phyloP scores from a whole-genome alignment of 2,888 invertebrate genomes.

The Drosophila siamana region DNA sequence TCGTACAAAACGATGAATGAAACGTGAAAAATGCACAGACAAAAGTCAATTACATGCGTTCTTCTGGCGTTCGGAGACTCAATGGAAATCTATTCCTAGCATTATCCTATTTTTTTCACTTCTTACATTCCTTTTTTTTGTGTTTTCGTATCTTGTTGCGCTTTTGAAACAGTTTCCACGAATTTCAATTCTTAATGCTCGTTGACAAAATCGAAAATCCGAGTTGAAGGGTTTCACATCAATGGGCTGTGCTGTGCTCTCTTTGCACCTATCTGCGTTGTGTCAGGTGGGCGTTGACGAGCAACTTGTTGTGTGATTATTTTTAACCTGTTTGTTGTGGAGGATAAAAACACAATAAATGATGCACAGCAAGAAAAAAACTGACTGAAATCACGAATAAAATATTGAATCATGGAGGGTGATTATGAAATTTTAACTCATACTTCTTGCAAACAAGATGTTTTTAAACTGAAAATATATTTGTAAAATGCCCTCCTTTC shows the following conservation, averaged over 20 bases:
- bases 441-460: too few relatives aligned
- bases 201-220: constrained; percentile 31
- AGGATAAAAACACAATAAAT: not conserved
- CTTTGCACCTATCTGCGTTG: constrained; percentile 14
- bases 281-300: constrained; percentile 52
- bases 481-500: not conserved
- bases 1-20: constrained; percentile 59
- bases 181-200: constrained; percentile 42
- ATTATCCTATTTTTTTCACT: constrained; percentile 59
- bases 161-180: constrained; percentile 71
- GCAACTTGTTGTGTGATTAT: not conserved
- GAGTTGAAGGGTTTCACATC: constrained; percentile 63
- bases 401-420: too few relatives aligned
- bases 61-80: constrained; percentile 47
- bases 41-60: constrained; percentile 83
- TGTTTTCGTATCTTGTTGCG: constrained; percentile 65
- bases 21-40: constrained; percentile 53
- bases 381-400: too few relatives aligned
- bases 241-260: not conserved
- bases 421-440: too few relatives aligned
- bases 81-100: constrained; percentile 27
- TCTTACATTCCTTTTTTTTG: constrained; percentile 25
- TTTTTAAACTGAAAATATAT: too few relatives aligned
- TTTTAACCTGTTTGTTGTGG: not conserved
- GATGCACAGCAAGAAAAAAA: not conserved